Percentiles rank a stretch among this genome's conserved stretches.
These are phyloP conservation scores for Epinotia nisella DNA, from an alignment of 2,888 invertebrate species.

Conservation along the genomic window DNA sequence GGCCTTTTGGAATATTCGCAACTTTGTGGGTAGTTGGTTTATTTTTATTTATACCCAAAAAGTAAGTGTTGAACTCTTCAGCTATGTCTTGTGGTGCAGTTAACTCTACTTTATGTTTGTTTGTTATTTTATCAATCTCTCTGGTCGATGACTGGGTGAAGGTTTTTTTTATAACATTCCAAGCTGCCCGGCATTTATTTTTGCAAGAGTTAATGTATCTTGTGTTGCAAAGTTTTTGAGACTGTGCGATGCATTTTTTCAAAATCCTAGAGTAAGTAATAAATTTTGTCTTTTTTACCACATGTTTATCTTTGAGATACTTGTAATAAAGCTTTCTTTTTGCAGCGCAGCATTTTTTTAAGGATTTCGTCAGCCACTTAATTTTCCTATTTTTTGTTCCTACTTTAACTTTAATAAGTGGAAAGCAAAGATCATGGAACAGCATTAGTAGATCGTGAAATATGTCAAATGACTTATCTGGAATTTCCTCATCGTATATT, in stretches of 20 bases:
- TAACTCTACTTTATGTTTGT: background rate
- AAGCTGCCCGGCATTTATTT: constrained; percentile 15
- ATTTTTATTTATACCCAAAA: constrained; percentile 3
- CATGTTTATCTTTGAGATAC: background rate
- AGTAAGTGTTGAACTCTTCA: constrained; percentile 9
- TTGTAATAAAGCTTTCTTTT: constrained; percentile 11
- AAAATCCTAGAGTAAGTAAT: background rate
- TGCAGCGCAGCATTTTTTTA: background rate
- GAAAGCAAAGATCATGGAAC: constrained; percentile 19
- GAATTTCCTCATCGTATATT: background rate
- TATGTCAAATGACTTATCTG: constrained; percentile 1
- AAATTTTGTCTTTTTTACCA: background rate
- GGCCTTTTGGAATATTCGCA: background rate
- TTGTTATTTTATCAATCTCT: background rate
- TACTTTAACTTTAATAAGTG: background rate
- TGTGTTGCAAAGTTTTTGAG: constrained; percentile 1
- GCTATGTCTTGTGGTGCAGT: constrained; percentile 6
- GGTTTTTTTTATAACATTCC: background rate
- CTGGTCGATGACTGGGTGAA: background rate
- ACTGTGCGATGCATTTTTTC: background rate
- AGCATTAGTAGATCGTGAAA: background rate
- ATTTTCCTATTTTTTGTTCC: background rate
- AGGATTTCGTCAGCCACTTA: constrained; percentile 3
- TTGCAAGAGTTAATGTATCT: background rate
- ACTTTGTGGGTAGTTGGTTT: background rate